Conservation (phyloP, 2,888 invertebrate genomes). For the Falcaria lacertinaria region DNA sequence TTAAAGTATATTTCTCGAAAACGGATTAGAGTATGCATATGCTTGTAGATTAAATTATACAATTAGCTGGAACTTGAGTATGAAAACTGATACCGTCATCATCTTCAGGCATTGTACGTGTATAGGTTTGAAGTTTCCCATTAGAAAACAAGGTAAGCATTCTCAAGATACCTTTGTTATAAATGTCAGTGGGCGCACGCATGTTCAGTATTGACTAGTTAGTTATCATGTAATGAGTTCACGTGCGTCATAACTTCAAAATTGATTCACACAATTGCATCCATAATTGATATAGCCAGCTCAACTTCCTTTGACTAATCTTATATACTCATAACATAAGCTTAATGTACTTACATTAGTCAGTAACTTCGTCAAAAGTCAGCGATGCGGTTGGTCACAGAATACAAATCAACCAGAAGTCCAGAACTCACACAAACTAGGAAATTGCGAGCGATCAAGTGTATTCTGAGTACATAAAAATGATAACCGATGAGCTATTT, state of each 20-base stretch:
- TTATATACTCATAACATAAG: slow-evolving; percentile 36
- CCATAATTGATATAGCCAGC: slow-evolving; percentile 32
- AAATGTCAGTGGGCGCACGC: too few relatives aligned
- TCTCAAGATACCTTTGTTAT: too few relatives aligned
- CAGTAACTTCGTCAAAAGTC: slow-evolving; percentile 29
- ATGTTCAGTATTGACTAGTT: not conserved
- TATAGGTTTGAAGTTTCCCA: too few relatives aligned
- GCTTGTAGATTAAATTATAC: not conserved
- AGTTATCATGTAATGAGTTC: slow-evolving; percentile 25
- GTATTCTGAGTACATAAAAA: slow-evolving; percentile 31
- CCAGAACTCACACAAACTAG: slow-evolving; percentile 61
- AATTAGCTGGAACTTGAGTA: not conserved
- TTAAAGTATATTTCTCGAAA: too few relatives aligned
- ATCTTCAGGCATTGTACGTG: too few relatives aligned
- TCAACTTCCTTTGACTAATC: slow-evolving; percentile 47
- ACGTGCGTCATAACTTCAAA: slow-evolving; percentile 24
- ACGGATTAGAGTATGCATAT: not conserved
- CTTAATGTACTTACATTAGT: slow-evolving; percentile 43
- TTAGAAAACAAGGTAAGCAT: too few relatives aligned
- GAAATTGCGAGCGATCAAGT: slow-evolving; percentile 58
- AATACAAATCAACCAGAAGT: slow-evolving; percentile 75
- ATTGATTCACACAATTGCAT: slow-evolving; percentile 14
- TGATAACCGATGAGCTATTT: slow-evolving; percentile 22
- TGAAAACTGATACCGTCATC: too few relatives aligned
- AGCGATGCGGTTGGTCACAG: slow-evolving; percentile 33